These are phyloP conservation scores for Euplexia lucipara DNA, from an alignment of 2,888 invertebrate species.

Conservation along the genomic window DNA sequence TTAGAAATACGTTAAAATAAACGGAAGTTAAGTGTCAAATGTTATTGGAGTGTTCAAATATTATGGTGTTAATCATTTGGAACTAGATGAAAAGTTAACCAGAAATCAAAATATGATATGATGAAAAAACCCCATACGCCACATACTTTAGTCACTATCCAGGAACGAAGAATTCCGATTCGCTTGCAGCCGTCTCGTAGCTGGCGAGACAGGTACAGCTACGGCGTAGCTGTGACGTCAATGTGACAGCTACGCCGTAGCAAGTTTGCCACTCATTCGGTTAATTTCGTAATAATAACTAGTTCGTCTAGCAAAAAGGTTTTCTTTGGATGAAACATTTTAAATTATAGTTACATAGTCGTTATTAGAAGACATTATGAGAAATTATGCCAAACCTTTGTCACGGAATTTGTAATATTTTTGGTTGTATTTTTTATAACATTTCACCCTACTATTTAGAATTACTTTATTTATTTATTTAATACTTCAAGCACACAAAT, in stretches of 20 bases:
- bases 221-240: conserved; percentile 22
- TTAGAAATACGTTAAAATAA: conserved; percentile 17
- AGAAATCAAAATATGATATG: neutral
- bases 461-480: too few species aligned
- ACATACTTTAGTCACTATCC: too few species aligned
- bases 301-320: neutral
- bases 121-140: too few species aligned
- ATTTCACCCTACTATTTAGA: too few species aligned
- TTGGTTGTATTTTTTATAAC: too few species aligned
- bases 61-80: neutral
- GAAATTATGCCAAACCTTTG: too few species aligned
- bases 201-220: neutral
- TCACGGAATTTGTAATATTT: too few species aligned
- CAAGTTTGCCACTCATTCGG: neutral
- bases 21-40: neutral
- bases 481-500: too few species aligned
- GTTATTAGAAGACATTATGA: too few species aligned
- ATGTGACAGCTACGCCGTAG: conserved; percentile 15
- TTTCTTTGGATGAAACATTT: too few species aligned
- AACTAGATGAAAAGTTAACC: conserved; percentile 1
- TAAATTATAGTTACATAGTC: too few species aligned
- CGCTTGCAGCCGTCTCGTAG: conserved; percentile 15
- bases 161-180: neutral
- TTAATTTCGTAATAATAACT: neutral
- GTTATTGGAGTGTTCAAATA: neutral